Base-by-base conservation (phyloP, 2,888 invertebrate genomes). In the Dasysyrphus albostriatus region DNA sequence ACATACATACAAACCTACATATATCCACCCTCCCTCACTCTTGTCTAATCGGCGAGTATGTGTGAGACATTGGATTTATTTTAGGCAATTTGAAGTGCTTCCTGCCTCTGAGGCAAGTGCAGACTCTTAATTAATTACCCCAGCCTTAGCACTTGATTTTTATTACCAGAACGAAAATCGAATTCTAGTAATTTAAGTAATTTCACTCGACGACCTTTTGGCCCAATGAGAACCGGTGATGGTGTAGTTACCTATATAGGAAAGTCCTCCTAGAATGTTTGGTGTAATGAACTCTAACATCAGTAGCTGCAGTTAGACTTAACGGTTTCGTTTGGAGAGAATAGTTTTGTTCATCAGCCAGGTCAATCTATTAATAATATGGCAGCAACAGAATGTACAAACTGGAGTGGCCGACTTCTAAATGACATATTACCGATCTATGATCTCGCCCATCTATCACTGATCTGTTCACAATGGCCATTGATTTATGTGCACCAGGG, bases 151-250 rank as follows among this genome's bases (percentile, higher is more conserved):
- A 29, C 54, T 81, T 74, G 76, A 81, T 82, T 87, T 75, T 83
- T 87, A 87, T 83, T 79, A 44, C 78, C 72, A 29, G 65, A 61
- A 72, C 74, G 83, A 87, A 83, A 87, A 87, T 83, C 87, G 87
- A 87, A 87, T 83, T 75, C 83, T 79, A 67, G 87, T 82, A 78
- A 82, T 81, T 84, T 84, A 72, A 73, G 76, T 82, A 85, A 85
- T 83, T 83, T 67, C 72, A 51, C 75, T 70, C 63, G 72, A 75
- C 87, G 87, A 87, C 87, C 87, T 87, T 75, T 87, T 87, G 83
- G 49, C 87, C 87, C 79, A 79, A 75, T 87, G 87, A 83, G 85
- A 87, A 82, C 85, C 77, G 85, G 83, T 87, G n/a, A n/a, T n/a
- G 82, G 44, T 9, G 32, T 32, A 32, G 67, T 56, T 54, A 14